These are phyloP conservation scores for Enteromius mattozi DNA, from an alignment of 2,797 vertebrate genomes.

Conservation along the genomic window DNA sequence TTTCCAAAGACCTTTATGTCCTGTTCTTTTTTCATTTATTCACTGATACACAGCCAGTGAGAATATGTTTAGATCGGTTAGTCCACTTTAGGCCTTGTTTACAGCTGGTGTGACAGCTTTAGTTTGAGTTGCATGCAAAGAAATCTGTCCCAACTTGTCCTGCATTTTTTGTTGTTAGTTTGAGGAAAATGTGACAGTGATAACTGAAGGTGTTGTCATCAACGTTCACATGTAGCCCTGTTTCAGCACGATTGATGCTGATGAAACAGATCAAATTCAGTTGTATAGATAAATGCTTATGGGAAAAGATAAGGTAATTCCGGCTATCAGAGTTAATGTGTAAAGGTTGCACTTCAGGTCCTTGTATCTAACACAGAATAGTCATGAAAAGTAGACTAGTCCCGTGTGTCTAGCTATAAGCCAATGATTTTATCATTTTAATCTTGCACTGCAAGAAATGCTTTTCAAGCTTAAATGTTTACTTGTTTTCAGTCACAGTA, in stretches of 20 bases:
- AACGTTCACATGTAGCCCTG: background rate
- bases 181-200: background rate
- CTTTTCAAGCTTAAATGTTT: too few relatives aligned
- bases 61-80: background rate
- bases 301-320: background rate
- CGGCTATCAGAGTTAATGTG: background rate
- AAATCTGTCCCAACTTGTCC: background rate
- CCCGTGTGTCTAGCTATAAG: background rate
- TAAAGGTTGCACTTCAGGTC: background rate
- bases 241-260: background rate
- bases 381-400: background rate
- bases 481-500: too few relatives aligned
- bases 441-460: too few relatives aligned
- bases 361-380: background rate
- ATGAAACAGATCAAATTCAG: background rate
- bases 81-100: background rate
- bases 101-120: background rate
- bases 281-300: background rate
- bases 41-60: background rate
- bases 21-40: background rate
- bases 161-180: background rate
- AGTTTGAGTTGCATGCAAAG: constrained; percentile 1
- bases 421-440: too few relatives aligned
- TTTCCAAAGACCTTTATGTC: background rate
- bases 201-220: background rate